Evolutionary conservation across 1,140 invertebrate species (phyloP).

Genomic region (Euura lappo): DNA sequence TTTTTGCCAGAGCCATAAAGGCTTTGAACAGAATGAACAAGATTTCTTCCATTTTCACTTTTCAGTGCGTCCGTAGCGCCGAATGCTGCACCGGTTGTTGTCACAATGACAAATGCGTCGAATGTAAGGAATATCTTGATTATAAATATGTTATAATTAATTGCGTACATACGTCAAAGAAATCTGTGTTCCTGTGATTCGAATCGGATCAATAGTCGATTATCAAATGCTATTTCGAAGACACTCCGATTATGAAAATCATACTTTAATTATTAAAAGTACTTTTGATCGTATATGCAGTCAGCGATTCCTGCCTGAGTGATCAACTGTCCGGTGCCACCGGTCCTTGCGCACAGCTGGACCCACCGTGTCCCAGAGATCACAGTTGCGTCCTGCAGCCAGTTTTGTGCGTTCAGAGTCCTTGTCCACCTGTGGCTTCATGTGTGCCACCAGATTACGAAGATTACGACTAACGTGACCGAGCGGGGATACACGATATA

Average conservation of each 20-base stretch:
- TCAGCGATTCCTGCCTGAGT: slow-evolving; percentile 26
- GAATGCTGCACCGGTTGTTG: slow-evolving; percentile 29
- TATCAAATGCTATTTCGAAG: background rate
- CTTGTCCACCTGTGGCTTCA: slow-evolving; percentile 25
- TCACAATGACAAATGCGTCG: slow-evolving; percentile 23
- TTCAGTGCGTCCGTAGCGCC: slow-evolving; percentile 23
- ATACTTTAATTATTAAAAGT: background rate
- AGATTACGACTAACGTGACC: slow-evolving; percentile 22
- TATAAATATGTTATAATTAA: too few relatives aligned
- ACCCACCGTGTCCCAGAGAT: slow-evolving; percentile 22
- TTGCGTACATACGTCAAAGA: too few relatives aligned
- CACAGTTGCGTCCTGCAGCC: slow-evolving; percentile 25
- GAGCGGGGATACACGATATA: too few relatives aligned
- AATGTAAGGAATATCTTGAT: slow-evolving; percentile 18
- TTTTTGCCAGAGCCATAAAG: background rate
- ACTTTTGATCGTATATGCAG: slow-evolving; percentile 8
- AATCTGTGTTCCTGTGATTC: background rate
- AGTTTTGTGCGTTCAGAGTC: slow-evolving; percentile 16
- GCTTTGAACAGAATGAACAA: background rate
- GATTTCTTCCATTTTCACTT: background rate
- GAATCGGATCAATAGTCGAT: background rate
- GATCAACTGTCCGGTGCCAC: slow-evolving; percentile 21
- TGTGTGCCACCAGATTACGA: slow-evolving; percentile 28
- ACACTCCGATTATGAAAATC: background rate
- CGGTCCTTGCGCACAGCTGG: slow-evolving; percentile 26